phyloP scores from a whole-genome alignment of 2,113 vertebrate species.

The Limanda limanda region DNA sequence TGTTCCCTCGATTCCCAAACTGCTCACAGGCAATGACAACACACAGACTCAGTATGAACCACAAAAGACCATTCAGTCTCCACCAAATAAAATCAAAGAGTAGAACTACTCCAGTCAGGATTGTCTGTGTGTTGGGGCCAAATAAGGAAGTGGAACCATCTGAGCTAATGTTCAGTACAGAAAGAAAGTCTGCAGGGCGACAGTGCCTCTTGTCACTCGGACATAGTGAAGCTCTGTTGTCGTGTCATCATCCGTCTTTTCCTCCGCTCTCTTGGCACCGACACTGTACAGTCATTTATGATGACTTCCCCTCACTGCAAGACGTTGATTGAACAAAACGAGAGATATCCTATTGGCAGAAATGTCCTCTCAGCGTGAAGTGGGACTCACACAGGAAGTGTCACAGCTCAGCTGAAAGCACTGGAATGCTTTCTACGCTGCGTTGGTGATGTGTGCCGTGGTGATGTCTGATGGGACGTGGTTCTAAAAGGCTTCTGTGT shows the following conservation, averaged over 20 bases:
- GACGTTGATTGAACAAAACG: constrained; percentile 55
- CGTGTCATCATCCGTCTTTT: constrained; percentile 21
- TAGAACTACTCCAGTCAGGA: constrained; percentile 47
- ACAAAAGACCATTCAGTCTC: constrained; percentile 48
- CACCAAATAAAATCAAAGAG: constrained; percentile 28
- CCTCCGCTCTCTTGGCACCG: constrained; percentile 24
- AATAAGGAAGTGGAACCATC: constrained; percentile 71
- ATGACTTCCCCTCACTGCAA: constrained; percentile 60
- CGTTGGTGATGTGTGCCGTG: constrained; percentile 3
- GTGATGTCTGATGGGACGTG: constrained; percentile 35
- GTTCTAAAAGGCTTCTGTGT: constrained; percentile 41
- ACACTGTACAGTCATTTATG: constrained; percentile 54
- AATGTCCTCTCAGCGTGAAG: constrained; percentile 50
- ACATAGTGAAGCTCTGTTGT: constrained; percentile 38
- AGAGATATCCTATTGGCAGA: constrained; percentile 58
- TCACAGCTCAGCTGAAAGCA: constrained; percentile 47
- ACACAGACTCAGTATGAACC: constrained; percentile 30
- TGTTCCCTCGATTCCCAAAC: background rate
- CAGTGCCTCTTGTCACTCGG: constrained; percentile 53
- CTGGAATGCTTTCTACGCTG: constrained; percentile 45
- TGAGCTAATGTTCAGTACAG: constrained; percentile 55
- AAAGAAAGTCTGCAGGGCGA: constrained; percentile 60
- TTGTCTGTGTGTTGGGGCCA: constrained; percentile 54
- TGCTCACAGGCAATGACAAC: constrained; percentile 2
- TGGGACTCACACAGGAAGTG: constrained; percentile 58